Evolutionary conservation across 2,797 vertebrate species (phyloP), one percentile per base, ranked within the genome.

Genomic region (Enteromius afrohamiltoni): DNA sequence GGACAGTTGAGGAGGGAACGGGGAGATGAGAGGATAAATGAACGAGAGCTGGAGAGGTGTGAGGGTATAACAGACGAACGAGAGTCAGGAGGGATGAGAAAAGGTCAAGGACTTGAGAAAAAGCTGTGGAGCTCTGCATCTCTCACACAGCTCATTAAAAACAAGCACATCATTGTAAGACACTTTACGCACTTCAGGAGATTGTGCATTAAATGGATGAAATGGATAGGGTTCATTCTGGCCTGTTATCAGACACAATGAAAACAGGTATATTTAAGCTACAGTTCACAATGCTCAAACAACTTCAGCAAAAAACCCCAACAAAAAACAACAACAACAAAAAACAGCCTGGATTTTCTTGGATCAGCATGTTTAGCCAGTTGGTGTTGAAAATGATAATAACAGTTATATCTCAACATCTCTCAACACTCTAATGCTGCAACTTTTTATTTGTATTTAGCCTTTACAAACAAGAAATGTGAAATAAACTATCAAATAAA

Each of bases 51-150:
- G 71, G 70, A 85, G 62, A 79, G 84, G 85, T 67, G 85, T 71
- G 64, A 85, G 82, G 47, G 64, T 73, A 88, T 79, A 79, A 86
- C 77, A 85, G 77, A 75, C 62, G 51, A 64, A 82, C 45, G 37
- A 85, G 73, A 83, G 78, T 76, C 49, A 60, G 79, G 49, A 31
- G 67, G 83, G 85, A 88, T 79, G 58, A 42, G 73, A 78, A 87
- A 86, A 88, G 86, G 88, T 89, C 88, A 89, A 88, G 85, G 85
- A 84, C 87, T 88, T 47, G 67, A 79, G 85, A 82, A 86, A 85
- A 84, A 86, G 62, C 80, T 77, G 29, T 76, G 65, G 45, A 86
- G 80, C 64, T 77, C 55, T 2, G 2, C 17, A 65, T 76, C 80
- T 74, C 64, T 76, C 77, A 79, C 84, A 86, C 45, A 68, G 69